Conservation (phyloP, 2,888 invertebrate genomes). For the Alcis repandata region DNA sequence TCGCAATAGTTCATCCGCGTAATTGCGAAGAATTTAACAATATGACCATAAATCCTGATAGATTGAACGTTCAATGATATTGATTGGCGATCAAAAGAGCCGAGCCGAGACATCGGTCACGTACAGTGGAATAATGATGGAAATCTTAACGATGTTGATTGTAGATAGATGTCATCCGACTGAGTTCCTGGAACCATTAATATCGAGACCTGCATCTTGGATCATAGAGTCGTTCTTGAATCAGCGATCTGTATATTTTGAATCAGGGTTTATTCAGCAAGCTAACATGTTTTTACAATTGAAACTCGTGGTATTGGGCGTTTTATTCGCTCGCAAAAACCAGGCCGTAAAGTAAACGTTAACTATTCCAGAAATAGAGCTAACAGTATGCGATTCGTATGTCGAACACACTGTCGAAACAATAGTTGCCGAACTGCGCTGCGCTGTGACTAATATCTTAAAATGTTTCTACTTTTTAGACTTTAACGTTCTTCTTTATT, state of each 20-base stretch:
- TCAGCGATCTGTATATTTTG: slow-evolving; percentile 39
- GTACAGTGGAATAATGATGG: slow-evolving; percentile 65
- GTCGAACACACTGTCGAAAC: slow-evolving; percentile 75
- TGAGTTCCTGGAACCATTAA: slow-evolving; percentile 61
- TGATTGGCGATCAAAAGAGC: slow-evolving; percentile 77
- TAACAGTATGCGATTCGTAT: slow-evolving; percentile 72
- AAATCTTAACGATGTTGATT: slow-evolving; percentile 67
- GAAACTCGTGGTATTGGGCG: slow-evolving; percentile 57
- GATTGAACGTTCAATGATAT: slow-evolving; percentile 72
- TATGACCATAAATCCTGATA: slow-evolving; percentile 76
- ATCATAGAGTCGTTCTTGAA: slow-evolving; percentile 43
- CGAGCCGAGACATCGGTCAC: slow-evolving; percentile 66
- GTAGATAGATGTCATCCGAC: slow-evolving; percentile 62
- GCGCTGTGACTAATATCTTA: slow-evolving; percentile 71
- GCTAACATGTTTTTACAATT: slow-evolving; percentile 53
- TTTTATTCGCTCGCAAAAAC: slow-evolving; percentile 74
- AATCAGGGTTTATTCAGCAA: slow-evolving; percentile 25
- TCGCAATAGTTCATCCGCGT: slow-evolving; percentile 60
- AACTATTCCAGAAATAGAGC: slow-evolving; percentile 76
- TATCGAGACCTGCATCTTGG: slow-evolving; percentile 39
- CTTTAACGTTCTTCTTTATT: slow-evolving; percentile 62
- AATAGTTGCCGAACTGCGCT: slow-evolving; percentile 66
- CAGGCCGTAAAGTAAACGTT: slow-evolving; percentile 69
- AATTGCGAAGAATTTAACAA: slow-evolving; percentile 74
- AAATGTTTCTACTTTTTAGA: slow-evolving; percentile 69